Evolutionary conservation across 2,797 vertebrate species (phyloP).

Genomic region (Amphiprion clarkii): DNA sequence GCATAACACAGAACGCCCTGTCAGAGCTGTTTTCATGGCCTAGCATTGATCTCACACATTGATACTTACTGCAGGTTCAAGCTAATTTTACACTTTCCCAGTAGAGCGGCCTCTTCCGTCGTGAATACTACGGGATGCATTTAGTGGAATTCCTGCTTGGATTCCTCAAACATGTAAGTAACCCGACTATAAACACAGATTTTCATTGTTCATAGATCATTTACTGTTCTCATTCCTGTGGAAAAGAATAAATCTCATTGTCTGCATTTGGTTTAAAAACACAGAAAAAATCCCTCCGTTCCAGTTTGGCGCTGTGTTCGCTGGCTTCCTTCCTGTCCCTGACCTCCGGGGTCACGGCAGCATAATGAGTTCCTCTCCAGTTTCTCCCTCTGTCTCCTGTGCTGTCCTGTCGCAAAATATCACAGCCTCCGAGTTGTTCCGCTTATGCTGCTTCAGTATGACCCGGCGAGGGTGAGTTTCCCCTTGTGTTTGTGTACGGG

Average conservation of each 20-base stretch:
- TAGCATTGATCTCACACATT: neutral
- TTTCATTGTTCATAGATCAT: neutral
- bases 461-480: slow-evolving; percentile 49
- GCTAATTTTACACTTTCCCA: neutral
- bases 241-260: slow-evolving; percentile 48
- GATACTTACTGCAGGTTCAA: neutral
- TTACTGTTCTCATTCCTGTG: slow-evolving; percentile 2
- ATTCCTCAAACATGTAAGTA: slow-evolving; percentile 7
- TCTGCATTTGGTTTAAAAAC: slow-evolving; percentile 34
- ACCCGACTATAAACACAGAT: slow-evolving; percentile 3
- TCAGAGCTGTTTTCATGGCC: neutral
- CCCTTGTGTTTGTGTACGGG: slow-evolving; percentile 32
- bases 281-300: slow-evolving; percentile 41
- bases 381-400: slow-evolving; percentile 43
- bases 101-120: neutral
- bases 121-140: neutral
- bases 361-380: slow-evolving; percentile 67
- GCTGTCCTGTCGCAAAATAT: slow-evolving; percentile 50
- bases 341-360: slow-evolving; percentile 73
- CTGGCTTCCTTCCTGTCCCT: slow-evolving; percentile 74
- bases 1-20: too few relatives aligned
- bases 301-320: slow-evolving; percentile 49
- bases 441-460: slow-evolving; percentile 43
- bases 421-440: slow-evolving; percentile 35
- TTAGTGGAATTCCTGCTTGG: neutral